Conservation (phyloP, 2,797 vertebrate species). For the Spinus pinus region DNA sequence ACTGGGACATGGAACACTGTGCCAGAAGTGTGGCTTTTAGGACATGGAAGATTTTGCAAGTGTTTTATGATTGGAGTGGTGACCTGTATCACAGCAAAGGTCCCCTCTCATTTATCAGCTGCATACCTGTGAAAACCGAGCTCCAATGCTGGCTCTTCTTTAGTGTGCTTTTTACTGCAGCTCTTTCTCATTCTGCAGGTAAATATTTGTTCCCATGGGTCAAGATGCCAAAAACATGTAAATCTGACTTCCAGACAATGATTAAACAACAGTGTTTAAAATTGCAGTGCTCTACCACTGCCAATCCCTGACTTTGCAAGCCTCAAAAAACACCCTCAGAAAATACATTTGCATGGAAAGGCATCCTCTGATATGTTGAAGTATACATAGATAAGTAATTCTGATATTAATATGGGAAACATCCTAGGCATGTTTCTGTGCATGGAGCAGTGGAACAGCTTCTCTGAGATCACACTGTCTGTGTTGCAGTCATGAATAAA, state of each 20-base stretch:
- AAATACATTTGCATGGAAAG: not conserved
- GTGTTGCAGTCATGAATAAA: not conserved
- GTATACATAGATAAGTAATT: not conserved
- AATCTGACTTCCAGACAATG: not conserved
- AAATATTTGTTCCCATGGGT: not conserved
- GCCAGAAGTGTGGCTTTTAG: not conserved
- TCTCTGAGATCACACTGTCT: not conserved
- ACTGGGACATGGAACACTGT: not conserved
- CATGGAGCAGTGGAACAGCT: not conserved
- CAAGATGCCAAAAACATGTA: not conserved
- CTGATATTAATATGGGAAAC: not conserved
- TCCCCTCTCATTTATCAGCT: not conserved
- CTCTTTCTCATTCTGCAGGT: not conserved
- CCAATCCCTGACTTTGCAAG: not conserved
- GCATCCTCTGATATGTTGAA: not conserved
- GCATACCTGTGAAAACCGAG: not conserved
- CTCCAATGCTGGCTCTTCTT: not conserved
- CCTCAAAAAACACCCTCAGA: not conserved
- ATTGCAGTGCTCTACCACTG: not conserved
- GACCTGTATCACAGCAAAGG: not conserved
- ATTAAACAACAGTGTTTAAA: not conserved
- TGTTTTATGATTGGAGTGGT: not conserved
- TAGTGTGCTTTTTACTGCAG: not conserved
- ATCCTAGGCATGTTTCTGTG: not conserved
- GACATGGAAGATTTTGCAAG: not conserved